Conservation (phyloP, 2,888 invertebrate genomes). For the Drosophila setosimentum region DNA sequence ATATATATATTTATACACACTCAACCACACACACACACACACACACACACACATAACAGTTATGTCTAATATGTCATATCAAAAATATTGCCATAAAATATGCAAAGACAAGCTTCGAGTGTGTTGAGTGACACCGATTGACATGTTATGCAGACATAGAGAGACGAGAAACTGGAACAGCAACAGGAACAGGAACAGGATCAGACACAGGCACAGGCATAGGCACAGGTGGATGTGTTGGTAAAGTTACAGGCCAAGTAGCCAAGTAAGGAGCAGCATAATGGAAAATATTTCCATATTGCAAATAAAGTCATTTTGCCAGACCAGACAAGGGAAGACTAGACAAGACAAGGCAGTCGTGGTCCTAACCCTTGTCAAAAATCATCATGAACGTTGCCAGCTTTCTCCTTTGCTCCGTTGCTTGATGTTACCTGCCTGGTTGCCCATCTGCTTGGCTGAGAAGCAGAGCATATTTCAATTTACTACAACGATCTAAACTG, state of each 20-base stretch:
- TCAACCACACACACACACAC: conserved; percentile 10
- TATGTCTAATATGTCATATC: conserved; percentile 57
- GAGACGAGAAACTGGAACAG: conserved; percentile 4
- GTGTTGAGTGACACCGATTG: conserved; percentile 73
- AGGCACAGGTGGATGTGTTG: not conserved
- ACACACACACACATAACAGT: conserved; percentile 9
- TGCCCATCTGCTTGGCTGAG: not conserved
- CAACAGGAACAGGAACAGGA: not conserved
- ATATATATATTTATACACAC: not conserved
- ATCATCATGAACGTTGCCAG: conserved; percentile 47
- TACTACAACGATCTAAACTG: conserved; percentile 27
- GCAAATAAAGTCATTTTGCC: conserved; percentile 78
- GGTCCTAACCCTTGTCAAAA: conserved; percentile 63
- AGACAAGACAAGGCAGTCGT: conserved; percentile 22
- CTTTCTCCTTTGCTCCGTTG: conserved; percentile 10
- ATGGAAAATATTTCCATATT: conserved; percentile 80
- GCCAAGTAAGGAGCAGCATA: conserved; percentile 39
- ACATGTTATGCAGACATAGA: conserved; percentile 24
- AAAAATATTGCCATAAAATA: conserved; percentile 75
- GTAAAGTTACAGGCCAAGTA: conserved; percentile 2
- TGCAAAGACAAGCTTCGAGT: conserved; percentile 49
- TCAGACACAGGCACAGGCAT: not conserved
- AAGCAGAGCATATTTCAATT: conserved; percentile 58
- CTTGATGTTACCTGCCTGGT: conserved; percentile 10
- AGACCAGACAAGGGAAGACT: conserved; percentile 24